Base-by-base conservation (phyloP, 2,888 invertebrate genomes). In the Meloe dianella region DNA sequence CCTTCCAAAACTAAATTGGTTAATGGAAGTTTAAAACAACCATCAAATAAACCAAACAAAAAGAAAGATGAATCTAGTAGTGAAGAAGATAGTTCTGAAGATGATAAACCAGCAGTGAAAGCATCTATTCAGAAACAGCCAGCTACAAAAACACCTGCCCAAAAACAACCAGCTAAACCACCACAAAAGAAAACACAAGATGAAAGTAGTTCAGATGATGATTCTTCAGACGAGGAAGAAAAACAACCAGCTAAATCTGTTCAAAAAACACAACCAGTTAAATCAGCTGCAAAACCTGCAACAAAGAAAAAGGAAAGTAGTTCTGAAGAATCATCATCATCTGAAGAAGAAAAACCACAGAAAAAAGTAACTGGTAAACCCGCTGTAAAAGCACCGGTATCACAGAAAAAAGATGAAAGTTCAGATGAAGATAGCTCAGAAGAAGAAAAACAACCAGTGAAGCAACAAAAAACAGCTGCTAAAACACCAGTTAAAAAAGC, bases 211-310 rank as follows among this genome's bases (percentile, higher is more conserved):
- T 69, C 69, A 20, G 66, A 66, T 59, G 66, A 80, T 22, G 77
- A 74, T 51, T 74, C 73, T 29, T 75, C 75, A 24, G 81, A 81
- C 60, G 81, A 81, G 60, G 80, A 79, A 65, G 63, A 67, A 66
- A 65, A 76, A 76, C 57, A 67, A 22, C 64, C 72, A 66, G 61
- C 65, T 10, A 76, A 59, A 63, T 10, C 65, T 59, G 60, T 72
- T 20, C 67, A 54, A 12, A 67, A 68, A 27, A 73, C 75, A 67
- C 62, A 71, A 10, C 66, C 69, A 58, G 66, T 68, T 71, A 63
- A 63, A 47, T 14, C 65, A 38, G 64, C 70, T 29, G 63, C 68
- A 14, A 68, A 70, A 61, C 12, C 66, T 14, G 63, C 35, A 30
- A 54, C 63, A 57, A 32, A 9, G 7, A 74, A 68, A 41, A 75